phyloP scores from a whole-genome alignment of 2,888 invertebrate genomes.

The Dryocosmus kuriphilus region DNA sequence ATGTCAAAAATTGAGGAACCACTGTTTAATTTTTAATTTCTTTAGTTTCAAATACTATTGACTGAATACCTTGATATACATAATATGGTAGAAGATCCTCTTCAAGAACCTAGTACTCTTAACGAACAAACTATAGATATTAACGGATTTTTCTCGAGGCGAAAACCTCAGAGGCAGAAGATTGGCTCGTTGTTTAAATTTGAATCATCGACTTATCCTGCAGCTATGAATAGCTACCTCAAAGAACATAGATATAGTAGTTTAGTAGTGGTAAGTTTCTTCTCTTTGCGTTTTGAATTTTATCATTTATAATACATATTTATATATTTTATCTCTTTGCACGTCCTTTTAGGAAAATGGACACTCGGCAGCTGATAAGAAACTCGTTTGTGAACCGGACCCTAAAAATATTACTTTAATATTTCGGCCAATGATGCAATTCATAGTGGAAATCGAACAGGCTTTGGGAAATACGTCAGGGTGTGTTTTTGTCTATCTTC shows the following conservation, averaged over 20 bases:
- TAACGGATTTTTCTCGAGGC: conserved; percentile 79
- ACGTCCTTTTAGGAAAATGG: conserved; percentile 61
- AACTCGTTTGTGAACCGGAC: conserved; percentile 88
- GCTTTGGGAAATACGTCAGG: conserved; percentile 81
- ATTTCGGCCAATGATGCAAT: conserved; percentile 89
- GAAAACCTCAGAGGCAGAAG: conserved; percentile 76
- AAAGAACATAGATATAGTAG: conserved; percentile 78
- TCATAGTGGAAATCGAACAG: conserved; percentile 91
- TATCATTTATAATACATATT: neutral
- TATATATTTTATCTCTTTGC: conserved; percentile 14
- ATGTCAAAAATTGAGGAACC: neutral
- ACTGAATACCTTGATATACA: conserved; percentile 93
- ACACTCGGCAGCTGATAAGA: conserved; percentile 74
- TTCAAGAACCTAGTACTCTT: conserved; percentile 77
- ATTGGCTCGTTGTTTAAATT: conserved; percentile 67
- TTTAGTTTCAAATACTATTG: conserved; percentile 89
- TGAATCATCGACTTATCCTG: conserved; percentile 79
- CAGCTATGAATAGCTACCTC: conserved; percentile 72
- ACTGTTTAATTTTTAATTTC: conserved; percentile 48
- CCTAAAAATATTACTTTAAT: conserved; percentile 87
- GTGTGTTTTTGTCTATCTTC: conserved; percentile 73
- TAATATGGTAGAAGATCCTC: conserved; percentile 84
- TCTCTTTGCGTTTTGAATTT: conserved; percentile 10
- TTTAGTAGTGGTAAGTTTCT: conserved; percentile 63
- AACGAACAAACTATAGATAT: conserved; percentile 79